These are phyloP conservation scores for Chamaetylas fuelleborni DNA, from an alignment of 2,113 vertebrate species.

Conservation along the genomic window DNA sequence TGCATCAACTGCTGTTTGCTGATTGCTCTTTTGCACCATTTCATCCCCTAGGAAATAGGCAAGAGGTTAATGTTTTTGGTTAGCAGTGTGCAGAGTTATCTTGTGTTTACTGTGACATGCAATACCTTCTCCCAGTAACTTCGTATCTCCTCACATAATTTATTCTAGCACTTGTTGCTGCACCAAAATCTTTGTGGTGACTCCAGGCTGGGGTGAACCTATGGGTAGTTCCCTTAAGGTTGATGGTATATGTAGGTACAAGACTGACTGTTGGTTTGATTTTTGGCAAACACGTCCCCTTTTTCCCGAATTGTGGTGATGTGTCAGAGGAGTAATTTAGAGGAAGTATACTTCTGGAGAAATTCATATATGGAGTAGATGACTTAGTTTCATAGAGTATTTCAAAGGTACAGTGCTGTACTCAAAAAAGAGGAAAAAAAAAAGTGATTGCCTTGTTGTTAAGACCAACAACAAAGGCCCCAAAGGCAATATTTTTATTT, in stretches of 20 bases:
- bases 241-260: not conserved
- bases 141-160: not conserved
- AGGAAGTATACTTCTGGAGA: not conserved
- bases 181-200: not conserved
- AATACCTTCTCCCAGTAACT: not conserved
- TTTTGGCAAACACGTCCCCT: not conserved
- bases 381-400: not conserved
- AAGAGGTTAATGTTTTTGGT: not conserved
- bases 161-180: not conserved
- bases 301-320: not conserved
- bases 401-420: not conserved
- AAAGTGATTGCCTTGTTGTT: not conserved
- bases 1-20: slow-evolving; percentile 3
- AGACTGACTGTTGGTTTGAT: not conserved
- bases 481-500: not conserved
- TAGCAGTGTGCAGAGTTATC: not conserved
- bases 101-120: not conserved
- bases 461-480: not conserved
- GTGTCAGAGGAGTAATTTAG: not conserved
- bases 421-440: rapidly evolving
- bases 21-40: not conserved
- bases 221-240: not conserved
- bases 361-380: not conserved
- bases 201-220: not conserved
- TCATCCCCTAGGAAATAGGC: not conserved